Base-by-base conservation (phyloP, 2,113 vertebrate species). In the Hippocampus guttulatus region DNA sequence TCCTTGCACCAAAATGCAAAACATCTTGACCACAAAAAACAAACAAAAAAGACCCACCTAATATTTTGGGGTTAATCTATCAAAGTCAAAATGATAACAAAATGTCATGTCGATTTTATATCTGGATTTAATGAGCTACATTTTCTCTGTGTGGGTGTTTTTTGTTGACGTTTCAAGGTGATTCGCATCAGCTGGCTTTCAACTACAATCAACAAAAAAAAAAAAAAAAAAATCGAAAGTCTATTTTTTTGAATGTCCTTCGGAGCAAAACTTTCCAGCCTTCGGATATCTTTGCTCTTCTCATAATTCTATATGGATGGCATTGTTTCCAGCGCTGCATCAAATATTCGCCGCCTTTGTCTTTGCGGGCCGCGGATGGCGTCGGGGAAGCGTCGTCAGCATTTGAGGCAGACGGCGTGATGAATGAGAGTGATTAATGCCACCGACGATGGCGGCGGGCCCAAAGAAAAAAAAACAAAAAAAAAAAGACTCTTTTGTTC, bases 371-470 rank as follows among this genome's bases (percentile, higher is more conserved):
- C 64, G 58, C 47, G 64, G 68, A 77, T n/a, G n/a, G 66, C 21
- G 16, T 10, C 18, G 1, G 61, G 61, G 18, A 21, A 40, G 62
- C 21, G 33, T 40, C 21, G 62, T 40, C 38, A 63, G 64, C 72
- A 78, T 78, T 74, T 77, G 73, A 58, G 75, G 18, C 45, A 72
- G 72, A 62, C 49, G 23, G 65, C 27, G 54, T 41, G 66, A 72
- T 15, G 67, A 60, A 78, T 43, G 64, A 70, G 71, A 73, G 71
- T 79, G 81, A 90, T 87, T 84, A 85, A 86, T 75, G 81, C 75
- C 77, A 80, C 65, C 83, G 67, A 79, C 81, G 83, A 91, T 89
- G 80, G 85, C 75, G 79, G 83, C 89, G 85, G 5, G 21, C 55
- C 55, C 23, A 21, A 25, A 23, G 12, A 27, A 27, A 25, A 58